Base-by-base conservation (phyloP, 2,113 vertebrate genomes). In the Himantopus leucocephalus region DNA sequence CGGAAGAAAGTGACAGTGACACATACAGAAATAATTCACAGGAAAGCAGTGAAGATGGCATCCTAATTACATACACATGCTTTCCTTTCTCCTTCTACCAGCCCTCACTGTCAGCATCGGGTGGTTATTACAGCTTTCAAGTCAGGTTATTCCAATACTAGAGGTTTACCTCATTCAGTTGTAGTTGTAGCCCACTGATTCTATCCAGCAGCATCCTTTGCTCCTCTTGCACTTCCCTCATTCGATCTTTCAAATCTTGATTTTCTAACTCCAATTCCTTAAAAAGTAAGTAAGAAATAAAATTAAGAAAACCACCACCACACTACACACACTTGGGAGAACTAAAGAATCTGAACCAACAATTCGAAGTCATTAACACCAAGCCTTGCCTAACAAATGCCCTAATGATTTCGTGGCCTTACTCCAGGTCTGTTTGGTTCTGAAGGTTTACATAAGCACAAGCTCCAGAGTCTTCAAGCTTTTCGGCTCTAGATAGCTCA, bases 241-340 rank as follows among this genome's bases (percentile, higher is more conserved):
- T 82, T 16, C 94, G 98, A 39, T 98, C 99, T 95, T 99, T 99
- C 79, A 99, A 96, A 55, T 97, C 98, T 87, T 99, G 99, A 52
- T 99, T 99, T 98, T 99, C 98, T 85, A 97, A 92, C 96, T 99
- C 99, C 89, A 99, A 55, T 50, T 99, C 99, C 99, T 98, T 83
- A 35, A 71, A 66, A 52, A 41, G 18, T 17, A 56, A 58, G 34
- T 10, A 34, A 63, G 66, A 73, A 2, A 52, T 0, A 77, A 68
- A 43, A 47, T 52, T 7, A 56, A 22, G 26, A 90, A 7, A 56
- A 8, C 2, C 35, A 24, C 10, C 14, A 66, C 59, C 27, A 59
- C 6, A 14, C 15, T 6, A 21, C 34, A 56, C 43, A 63, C 13
- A 22, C 30, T 0, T 12, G n/a, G 55, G 48, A 75, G 80, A 72